Evolutionary conservation across 2,797 vertebrate genomes (phyloP).

Genomic region (Platalea minor): DNA sequence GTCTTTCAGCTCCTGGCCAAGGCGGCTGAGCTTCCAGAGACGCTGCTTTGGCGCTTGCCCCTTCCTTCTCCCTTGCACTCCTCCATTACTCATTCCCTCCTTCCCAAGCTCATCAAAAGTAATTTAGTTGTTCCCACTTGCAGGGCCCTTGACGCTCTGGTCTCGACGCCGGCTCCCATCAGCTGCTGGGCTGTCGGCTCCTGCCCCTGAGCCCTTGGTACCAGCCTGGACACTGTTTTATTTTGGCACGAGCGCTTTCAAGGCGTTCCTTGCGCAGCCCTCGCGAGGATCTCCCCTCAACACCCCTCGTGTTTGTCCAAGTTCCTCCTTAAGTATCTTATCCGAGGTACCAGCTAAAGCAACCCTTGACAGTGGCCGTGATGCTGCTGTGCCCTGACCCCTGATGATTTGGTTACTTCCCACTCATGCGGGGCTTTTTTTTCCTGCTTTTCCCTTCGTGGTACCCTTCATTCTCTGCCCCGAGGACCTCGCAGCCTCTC

Average conservation of each 20-base stretch:
- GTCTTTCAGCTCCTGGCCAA: neutral
- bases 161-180: neutral
- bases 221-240: neutral
- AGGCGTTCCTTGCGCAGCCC: neutral
- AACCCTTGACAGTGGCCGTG: accelerated
- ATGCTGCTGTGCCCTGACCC: neutral
- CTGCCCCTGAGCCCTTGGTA: neutral
- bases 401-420: neutral
- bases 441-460: neutral
- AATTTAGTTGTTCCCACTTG: neutral
- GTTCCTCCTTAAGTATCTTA: neutral
- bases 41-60: accelerated
- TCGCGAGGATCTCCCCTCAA: neutral
- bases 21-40: neutral
- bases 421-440: accelerated
- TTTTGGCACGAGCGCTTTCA: accelerated
- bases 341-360: neutral
- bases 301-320: neutral
- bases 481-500: too few relatives aligned
- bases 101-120: neutral
- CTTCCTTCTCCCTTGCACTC: neutral
- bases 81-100: neutral
- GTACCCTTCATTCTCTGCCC: neutral
- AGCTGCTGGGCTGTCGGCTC: accelerated
- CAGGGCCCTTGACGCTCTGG: too few relatives aligned